Percentiles rank a stretch among this genome's conserved stretches.
These are phyloP conservation scores for Notechis scutatus DNA, from an alignment of 2,113 vertebrate genomes.

Conservation along the genomic window DNA sequence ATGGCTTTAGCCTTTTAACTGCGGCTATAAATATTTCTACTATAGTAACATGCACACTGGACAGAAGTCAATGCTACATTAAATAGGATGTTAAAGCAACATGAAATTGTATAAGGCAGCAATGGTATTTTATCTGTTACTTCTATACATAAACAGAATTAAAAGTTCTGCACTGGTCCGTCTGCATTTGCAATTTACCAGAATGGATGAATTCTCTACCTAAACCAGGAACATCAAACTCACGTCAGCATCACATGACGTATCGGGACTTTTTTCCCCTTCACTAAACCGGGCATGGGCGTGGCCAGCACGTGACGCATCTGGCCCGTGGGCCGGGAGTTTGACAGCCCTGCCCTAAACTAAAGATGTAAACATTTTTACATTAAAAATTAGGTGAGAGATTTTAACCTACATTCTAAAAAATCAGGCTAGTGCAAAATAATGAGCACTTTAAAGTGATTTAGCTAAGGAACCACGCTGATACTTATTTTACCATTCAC, in stretches of 20 bases:
- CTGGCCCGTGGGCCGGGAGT: too few relatives aligned
- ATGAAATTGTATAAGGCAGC: not conserved
- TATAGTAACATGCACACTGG: not conserved
- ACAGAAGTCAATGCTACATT: not conserved
- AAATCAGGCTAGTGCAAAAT: not conserved
- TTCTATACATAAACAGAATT: not conserved
- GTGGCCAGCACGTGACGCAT: too few relatives aligned
- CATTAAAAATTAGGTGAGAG: not conserved
- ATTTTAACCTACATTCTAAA: not conserved
- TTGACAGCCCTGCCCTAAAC: not conserved
- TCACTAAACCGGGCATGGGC: too few relatives aligned
- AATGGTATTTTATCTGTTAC: not conserved
- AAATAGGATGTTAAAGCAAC: not conserved
- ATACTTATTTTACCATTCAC: not conserved
- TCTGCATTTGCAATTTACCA: not conserved
- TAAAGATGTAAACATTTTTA: not conserved
- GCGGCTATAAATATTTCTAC: not conserved
- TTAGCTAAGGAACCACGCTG: not conserved
- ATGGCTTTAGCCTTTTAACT: not conserved
- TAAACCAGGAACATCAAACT: not conserved
- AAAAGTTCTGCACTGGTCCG: not conserved
- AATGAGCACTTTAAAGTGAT: not conserved
- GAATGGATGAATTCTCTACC: not conserved
- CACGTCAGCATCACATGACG: too few relatives aligned
- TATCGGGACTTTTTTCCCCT: too few relatives aligned